Base-by-base conservation (phyloP, 2,888 invertebrate species). In the Tiliacea aurago region DNA sequence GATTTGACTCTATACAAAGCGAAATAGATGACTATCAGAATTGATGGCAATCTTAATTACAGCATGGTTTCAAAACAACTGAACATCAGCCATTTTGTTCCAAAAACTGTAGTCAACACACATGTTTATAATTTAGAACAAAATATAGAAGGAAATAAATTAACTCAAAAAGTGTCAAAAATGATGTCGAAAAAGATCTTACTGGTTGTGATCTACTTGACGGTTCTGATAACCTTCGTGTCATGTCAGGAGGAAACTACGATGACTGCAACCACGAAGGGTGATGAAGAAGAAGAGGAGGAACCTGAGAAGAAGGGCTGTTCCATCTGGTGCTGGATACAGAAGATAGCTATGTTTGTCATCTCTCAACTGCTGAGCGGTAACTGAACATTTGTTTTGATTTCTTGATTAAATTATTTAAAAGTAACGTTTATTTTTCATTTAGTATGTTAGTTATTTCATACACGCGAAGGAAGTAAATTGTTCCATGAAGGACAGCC, bases 281-380 rank as follows among this genome's bases (percentile, higher is more conserved):
- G 81, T 0, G 91, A 89, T 2, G 95, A 94, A 20, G 96, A 95
- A 85, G 95, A 95, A 56, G 96, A 95, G 74, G 95, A 94, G 33
- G 93, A 92, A 63, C 91, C 93, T 0, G 89, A 87, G 72, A 95
- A 95, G 89, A 93, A 91, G 56, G 86, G 93, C 41, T 96, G 96
- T 75, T 95, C 96, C 18, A 96, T 96, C 55, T 96, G 96, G 96
- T 96, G 96, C 82, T 96, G 96, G 96, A 95, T 96, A 62, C 96
- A 96, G 90, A 96, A 96, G 89, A 96, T 95, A 18, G 95, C 94
- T 0, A 95, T 96, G 94, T 96, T 96, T 81, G 91, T 96, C 43
- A 94, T 96, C 78, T 96, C 96, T 2, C 96, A 96, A 82, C 87
- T 96, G 67, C 81, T 96, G 70, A 96, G 95, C 76, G 94, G 95